A percentile compares a stretch with the other conserved stretches of the same genome.
Evolutionary conservation across 2,888 invertebrate genomes (phyloP).

Genomic region (Drosophila koepferae): DNA sequence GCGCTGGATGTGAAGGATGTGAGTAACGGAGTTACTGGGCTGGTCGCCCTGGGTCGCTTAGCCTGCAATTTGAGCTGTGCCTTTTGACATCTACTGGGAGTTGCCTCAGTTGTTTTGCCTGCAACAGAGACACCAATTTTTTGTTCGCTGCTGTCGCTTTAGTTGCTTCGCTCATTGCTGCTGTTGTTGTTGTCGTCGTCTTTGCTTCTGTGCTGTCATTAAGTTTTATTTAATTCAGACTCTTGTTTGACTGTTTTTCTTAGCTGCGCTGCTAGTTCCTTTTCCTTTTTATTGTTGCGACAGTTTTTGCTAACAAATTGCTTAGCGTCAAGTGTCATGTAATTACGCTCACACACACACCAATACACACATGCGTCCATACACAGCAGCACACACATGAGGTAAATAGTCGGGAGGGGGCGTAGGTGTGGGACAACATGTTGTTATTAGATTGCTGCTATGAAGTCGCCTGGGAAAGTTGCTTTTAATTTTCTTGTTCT

Average conservation of each 20-base stretch:
- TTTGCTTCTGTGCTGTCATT: slow-evolving; percentile 69
- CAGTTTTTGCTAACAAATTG: slow-evolving; percentile 83
- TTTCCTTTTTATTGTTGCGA: slow-evolving; percentile 79
- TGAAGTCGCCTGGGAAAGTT: slow-evolving; percentile 78
- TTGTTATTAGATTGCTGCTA: slow-evolving; percentile 79
- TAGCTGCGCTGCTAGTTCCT: slow-evolving; percentile 54
- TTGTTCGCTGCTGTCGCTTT: background rate
- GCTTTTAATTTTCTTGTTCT: slow-evolving; percentile 75
- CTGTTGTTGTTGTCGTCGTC: slow-evolving; percentile 1
- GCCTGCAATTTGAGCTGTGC: slow-evolving; percentile 60
- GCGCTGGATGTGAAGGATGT: slow-evolving; percentile 35
- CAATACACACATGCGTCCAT: slow-evolving; percentile 35
- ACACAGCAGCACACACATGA: slow-evolving; percentile 24
- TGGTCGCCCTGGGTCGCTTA: slow-evolving; percentile 29
- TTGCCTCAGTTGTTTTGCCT: slow-evolving; percentile 34
- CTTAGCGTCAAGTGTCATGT: slow-evolving; percentile 84
- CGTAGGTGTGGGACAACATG: slow-evolving; percentile 55
- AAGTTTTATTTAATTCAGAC: slow-evolving; percentile 82
- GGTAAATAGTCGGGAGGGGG: background rate
- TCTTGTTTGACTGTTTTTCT: slow-evolving; percentile 68
- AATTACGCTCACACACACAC: slow-evolving; percentile 75
- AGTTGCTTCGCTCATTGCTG: background rate
- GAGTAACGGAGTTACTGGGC: background rate
- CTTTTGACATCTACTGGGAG: slow-evolving; percentile 52
- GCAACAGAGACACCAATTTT: slow-evolving; percentile 17